Base-by-base conservation (phyloP, 1,140 invertebrate species). In the Pomacea maculata region DNA sequence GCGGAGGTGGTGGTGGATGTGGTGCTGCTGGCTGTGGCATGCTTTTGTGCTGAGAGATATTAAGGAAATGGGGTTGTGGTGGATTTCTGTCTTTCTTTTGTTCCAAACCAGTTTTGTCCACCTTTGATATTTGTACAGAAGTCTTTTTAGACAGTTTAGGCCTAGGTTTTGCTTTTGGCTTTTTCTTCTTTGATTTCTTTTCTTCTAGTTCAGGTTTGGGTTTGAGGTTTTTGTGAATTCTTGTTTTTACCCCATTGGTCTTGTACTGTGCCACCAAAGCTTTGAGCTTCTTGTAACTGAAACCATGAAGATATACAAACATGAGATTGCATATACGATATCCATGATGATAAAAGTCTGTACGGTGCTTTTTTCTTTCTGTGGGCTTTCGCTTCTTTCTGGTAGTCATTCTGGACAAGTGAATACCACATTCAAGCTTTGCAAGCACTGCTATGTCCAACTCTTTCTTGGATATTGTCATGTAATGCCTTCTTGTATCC, bases 181-280 rank as follows among this genome's bases (percentile, higher is more conserved):
- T 75, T 52, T 75, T 75, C 54, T 75, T 75, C 57, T 75, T 75
- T 21, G 57, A 14, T 19, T 75, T 75, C 14, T 52, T 54, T 21
- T 75, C 73, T 12, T 21, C 73, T 19, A 55, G 52, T 21, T n/a
- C 52, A 17, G 73, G 73, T 25, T 75, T 75, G 45, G 73, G 73
- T 52, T 75, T 75, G 17, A 75, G n/a, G 73, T 75, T 75, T 21
- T 75, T 75, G 73, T 75, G 73, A 75, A 75, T 75, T 55, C 73
- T 75, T 29, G 73, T 75, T 54, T 75, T 75, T 8, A 75, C 73
- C 73, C 73, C 73, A 57, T 75, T 75, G 73, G 73, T 75, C 54
- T 75, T 75, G 55, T 75, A 75, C 54, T 75, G 73, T 8, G 57
- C 57, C 52, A 75, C 57, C 45, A 75, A 54, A 52, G 73, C 73